Base-by-base conservation (phyloP, 2,113 vertebrate genomes). In the Typhlomys cinereus region DNA sequence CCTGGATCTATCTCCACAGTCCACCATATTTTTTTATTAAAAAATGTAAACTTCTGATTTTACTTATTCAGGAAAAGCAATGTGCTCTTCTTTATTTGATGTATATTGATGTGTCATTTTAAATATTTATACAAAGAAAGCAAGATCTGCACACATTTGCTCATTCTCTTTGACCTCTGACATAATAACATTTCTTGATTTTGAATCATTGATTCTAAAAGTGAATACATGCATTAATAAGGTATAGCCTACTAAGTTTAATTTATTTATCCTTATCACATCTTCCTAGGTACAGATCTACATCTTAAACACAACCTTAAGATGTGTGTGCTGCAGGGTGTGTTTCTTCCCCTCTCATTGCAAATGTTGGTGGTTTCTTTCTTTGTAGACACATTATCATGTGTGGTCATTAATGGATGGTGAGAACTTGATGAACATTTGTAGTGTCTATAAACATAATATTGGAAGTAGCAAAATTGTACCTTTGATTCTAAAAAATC, bases 181-280 rank as follows among this genome's bases (percentile, higher is more conserved):
- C 93, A 95, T 50, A 34, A 92, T 92, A 92, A 75, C 66, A 7
- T 85, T 84, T 85, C 85, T 93, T 90, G 92, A 96, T 93, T 97
- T 93, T 92, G 20, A 94, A 88, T 66, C 82, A 88, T 83, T 91
- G 96, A 94, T 97, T 96, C 85, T 89, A 94, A 96, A 91, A 62
- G 11, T 66, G 5, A 83, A 7, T 34, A 84, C 44, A 74, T 94
- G 96, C 94, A 94, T 67, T 96, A 96, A 87, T 91, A 94, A 94
- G 85, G 71, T 95, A 88, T 86, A 71, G 36, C 50, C 57, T 89
- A 85, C 71, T 75, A 89, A 90, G 57, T 64, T 96, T 71, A 82
- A 95, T 89, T 97, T 61, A 70, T 93, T 94, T 92, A 62, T 34
- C 88, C 75, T 85, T 93, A 94, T 93, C 87, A 82, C 15, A 64